Percentiles rank a stretch among this genome's conserved stretches.
These are phyloP conservation scores for Hycleus cichorii DNA, from an alignment of 1,140 invertebrate species.

Conservation along the genomic window DNA sequence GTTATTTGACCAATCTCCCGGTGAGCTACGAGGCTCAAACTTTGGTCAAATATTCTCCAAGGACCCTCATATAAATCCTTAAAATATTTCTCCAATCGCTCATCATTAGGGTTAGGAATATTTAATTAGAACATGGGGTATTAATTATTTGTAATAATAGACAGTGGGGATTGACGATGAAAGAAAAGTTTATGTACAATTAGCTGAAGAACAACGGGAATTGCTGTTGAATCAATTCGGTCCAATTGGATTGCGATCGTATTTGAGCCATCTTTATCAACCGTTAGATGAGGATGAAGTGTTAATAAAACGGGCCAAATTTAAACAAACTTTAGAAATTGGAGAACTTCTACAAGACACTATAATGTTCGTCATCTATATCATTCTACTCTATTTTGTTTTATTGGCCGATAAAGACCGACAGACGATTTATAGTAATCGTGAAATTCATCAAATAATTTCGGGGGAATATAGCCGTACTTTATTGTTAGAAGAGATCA, in stretches of 20 bases:
- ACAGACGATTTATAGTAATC: slow-evolving; percentile 11
- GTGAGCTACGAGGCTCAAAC: too few species aligned
- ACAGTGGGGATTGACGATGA: too few species aligned
- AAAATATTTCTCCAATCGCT: too few species aligned
- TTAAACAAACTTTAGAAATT: slow-evolving; percentile 3
- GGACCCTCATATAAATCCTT: too few species aligned
- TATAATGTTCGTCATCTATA: slow-evolving; percentile 26
- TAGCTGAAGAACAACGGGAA: slow-evolving; percentile 2
- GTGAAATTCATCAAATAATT: slow-evolving; percentile 17
- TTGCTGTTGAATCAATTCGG: slow-evolving; percentile 15
- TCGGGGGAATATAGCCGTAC: not conserved
- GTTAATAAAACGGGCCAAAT: slow-evolving; percentile 3
- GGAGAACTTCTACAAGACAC: slow-evolving; percentile 23
- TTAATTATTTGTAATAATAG: not conserved
- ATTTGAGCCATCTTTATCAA: slow-evolving; percentile 25
- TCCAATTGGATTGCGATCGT: slow-evolving; percentile 19
- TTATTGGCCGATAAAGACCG: slow-evolving; percentile 22
- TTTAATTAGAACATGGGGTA: not conserved
- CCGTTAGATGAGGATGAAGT: slow-evolving; percentile 13
- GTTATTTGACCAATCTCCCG: too few species aligned
- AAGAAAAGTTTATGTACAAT: not conserved
- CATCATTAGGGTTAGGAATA: too few species aligned
- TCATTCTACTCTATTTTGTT: slow-evolving; percentile 24
- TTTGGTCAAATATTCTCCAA: too few species aligned
- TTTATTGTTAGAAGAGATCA: slow-evolving; percentile 1